Evolutionary conservation across 2,113 vertebrate species (phyloP).

Genomic region (Xiphorhynchus elegans): DNA sequence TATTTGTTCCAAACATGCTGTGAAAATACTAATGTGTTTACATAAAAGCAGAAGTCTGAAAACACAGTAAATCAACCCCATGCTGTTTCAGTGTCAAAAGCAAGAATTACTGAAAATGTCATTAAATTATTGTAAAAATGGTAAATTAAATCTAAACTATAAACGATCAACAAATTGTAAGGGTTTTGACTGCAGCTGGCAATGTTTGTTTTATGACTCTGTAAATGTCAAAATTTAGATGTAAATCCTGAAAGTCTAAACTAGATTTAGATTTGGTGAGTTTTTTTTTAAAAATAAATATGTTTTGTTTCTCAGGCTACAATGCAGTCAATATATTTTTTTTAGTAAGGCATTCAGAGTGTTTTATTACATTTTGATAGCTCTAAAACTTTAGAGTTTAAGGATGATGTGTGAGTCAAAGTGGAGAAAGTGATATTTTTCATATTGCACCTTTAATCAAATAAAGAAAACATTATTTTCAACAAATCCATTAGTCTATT

Average conservation of each 20-base stretch:
- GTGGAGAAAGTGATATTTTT: background rate
- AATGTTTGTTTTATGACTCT: background rate
- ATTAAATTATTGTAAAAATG: constrained; percentile 24
- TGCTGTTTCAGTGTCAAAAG: constrained; percentile 51
- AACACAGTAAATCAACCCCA: constrained; percentile 48
- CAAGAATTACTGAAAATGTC: constrained; percentile 37
- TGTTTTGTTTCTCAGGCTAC: background rate
- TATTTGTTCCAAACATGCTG: constrained; percentile 24
- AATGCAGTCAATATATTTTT: background rate
- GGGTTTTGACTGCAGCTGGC: background rate
- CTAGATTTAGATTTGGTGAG: background rate
- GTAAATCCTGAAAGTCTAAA: background rate
- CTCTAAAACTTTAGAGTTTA: background rate
- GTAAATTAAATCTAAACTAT: constrained; percentile 25
- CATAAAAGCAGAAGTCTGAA: constrained; percentile 47
- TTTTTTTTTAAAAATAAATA: background rate
- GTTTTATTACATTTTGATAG: background rate
- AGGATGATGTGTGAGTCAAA: background rate
- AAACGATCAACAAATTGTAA: constrained; percentile 38
- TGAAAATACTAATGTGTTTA: constrained; percentile 60
- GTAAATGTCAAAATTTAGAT: background rate
- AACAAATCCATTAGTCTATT: background rate
- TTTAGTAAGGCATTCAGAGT: background rate
- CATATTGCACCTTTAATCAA: background rate
- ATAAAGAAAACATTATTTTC: background rate